phyloP scores from a whole-genome alignment of 1,140 invertebrate species.

The Ylistrum balloti region DNA sequence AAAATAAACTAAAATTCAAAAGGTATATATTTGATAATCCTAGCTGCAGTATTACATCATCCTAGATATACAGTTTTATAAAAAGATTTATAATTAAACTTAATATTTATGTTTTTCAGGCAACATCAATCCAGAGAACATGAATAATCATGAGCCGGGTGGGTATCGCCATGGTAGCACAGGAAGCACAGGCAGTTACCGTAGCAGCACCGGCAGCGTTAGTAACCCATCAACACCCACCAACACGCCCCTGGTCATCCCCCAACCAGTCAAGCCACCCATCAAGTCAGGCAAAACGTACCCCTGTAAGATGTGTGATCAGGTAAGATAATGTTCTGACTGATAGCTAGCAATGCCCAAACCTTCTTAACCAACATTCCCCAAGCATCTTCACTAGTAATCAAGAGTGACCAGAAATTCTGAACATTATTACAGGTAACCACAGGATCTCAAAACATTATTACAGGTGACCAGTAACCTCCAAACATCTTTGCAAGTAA shows the following conservation, averaged over 20 bases:
- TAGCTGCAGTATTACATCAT: no score
- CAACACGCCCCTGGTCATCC: constrained; percentile 88
- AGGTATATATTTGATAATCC: no score
- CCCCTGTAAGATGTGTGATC: constrained; percentile 99
- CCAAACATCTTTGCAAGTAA: neutral
- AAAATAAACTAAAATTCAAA: no score
- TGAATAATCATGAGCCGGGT: constrained; percentile 57
- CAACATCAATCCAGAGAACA: constrained; percentile 57
- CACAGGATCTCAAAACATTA: neutral
- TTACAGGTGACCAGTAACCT: neutral
- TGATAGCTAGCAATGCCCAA: neutral
- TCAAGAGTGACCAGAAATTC: neutral
- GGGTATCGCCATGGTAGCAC: constrained; percentile 57
- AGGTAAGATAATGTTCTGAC: constrained; percentile 87
- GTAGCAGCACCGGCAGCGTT: constrained; percentile 71
- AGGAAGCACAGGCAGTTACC: constrained; percentile 68
- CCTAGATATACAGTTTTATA: no score
- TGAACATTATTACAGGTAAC: neutral
- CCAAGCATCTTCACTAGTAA: neutral
- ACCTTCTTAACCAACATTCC: neutral
- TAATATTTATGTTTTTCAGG: constrained; percentile 49
- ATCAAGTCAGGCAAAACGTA: constrained; percentile 84
- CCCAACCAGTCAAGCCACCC: constrained; percentile 92
- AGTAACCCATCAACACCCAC: constrained; percentile 76
- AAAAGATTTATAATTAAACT: neutral